Evolutionary conservation across 2,888 invertebrate species (phyloP).

Genomic region (Pilophorus perplexus): DNA sequence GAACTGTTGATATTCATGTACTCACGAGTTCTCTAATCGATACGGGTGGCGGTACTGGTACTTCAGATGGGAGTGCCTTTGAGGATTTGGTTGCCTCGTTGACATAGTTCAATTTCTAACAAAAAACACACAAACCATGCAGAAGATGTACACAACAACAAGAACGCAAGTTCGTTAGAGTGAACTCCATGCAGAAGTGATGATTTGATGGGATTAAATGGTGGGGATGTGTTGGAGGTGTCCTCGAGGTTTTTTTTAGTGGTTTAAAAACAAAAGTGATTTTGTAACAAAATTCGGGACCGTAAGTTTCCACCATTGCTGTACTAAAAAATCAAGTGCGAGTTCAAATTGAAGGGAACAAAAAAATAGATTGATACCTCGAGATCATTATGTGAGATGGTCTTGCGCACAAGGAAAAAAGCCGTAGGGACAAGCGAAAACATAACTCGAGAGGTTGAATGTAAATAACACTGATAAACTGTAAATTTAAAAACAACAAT

Average conservation of each 20-base stretch:
- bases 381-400: slow-evolving; percentile 31
- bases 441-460: slow-evolving; percentile 13
- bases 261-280: too few relatives aligned
- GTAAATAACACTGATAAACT: neutral
- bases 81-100: slow-evolving; percentile 50
- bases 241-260: too few relatives aligned
- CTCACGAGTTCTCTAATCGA: slow-evolving; percentile 57
- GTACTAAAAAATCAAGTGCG: too few relatives aligned
- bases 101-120: slow-evolving; percentile 51
- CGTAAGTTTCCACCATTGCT: too few relatives aligned
- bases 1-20: slow-evolving; percentile 41
- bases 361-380: too few relatives aligned
- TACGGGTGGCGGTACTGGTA: slow-evolving; percentile 55
- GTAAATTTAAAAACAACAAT: neutral
- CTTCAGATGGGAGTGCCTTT: slow-evolving; percentile 47
- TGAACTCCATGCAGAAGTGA: too few relatives aligned
- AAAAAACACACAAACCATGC: slow-evolving; percentile 39
- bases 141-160: slow-evolving; percentile 22
- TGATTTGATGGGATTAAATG: too few relatives aligned
- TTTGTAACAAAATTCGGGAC: too few relatives aligned
- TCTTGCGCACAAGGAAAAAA: slow-evolving; percentile 34
- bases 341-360: too few relatives aligned
- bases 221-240: too few relatives aligned
- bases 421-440: slow-evolving; percentile 38
- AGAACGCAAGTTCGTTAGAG: neutral